These are phyloP conservation scores for Centruroides sculpturatus DNA, from an alignment of 1,140 invertebrate genomes.

Conservation along the genomic window DNA sequence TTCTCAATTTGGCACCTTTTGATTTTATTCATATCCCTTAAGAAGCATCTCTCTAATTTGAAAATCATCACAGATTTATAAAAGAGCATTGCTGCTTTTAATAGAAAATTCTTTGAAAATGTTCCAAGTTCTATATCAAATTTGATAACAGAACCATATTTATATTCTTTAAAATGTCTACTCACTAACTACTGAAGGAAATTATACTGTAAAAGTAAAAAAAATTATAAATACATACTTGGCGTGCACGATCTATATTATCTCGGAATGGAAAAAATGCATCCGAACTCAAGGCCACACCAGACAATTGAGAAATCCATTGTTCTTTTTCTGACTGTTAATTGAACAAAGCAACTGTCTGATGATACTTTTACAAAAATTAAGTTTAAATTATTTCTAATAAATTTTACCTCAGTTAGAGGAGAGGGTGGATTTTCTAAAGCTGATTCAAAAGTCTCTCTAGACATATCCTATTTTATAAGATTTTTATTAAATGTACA, in stretches of 20 bases:
- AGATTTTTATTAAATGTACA: neutral
- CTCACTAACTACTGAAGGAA: neutral
- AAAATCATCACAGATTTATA: too few species aligned
- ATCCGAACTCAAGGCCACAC: conserved; percentile 90
- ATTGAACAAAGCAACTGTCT: neutral
- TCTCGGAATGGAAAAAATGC: conserved; percentile 98
- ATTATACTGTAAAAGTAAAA: neutral
- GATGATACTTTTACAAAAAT: neutral
- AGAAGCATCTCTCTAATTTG: too few species aligned
- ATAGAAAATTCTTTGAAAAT: too few species aligned
- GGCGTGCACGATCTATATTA: conserved; percentile 83
- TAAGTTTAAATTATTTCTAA: too few species aligned
- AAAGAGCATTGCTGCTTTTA: too few species aligned
- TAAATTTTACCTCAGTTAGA: conserved; percentile 34
- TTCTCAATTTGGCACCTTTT: too few species aligned
- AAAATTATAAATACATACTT: conserved; percentile 40
- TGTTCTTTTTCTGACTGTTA: conserved; percentile 45
- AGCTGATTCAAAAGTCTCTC: conserved; percentile 46
- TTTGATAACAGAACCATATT: too few species aligned
- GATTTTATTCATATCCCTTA: too few species aligned
- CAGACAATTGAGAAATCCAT: conserved; percentile 64
- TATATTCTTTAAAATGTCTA: neutral
- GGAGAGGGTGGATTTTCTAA: conserved; percentile 58
- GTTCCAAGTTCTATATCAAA: too few species aligned
- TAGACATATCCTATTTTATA: conserved; percentile 41